Conservation (phyloP, 1,140 invertebrate species). For the Apis laboriosa region DNA sequence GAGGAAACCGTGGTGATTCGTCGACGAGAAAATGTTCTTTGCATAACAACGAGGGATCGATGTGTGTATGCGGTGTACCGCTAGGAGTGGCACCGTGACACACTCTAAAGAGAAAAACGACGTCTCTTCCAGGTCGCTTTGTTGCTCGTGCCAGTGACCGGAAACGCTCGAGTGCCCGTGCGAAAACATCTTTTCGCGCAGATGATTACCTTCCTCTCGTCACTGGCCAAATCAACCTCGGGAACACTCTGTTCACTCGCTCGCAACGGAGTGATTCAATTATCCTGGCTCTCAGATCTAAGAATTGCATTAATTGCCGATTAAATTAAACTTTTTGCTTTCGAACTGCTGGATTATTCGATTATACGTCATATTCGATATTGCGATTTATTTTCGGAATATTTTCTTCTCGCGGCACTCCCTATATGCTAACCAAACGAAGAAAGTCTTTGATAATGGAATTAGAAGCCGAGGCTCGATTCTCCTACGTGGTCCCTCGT, state of each 20-base stretch:
- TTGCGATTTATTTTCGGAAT: no score
- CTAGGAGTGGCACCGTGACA: conserved; percentile 66
- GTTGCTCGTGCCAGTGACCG: conserved; percentile 17
- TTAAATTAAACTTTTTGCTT: no score
- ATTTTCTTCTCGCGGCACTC: not conserved
- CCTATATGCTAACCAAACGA: not conserved
- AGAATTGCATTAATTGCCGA: no score
- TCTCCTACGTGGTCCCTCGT: not conserved
- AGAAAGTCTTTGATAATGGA: conserved; percentile 22
- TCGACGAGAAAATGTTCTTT: conserved; percentile 53
- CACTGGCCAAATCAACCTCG: no score
- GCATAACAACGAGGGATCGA: conserved; percentile 62
- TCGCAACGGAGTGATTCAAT: no score
- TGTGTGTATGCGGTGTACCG: conserved; percentile 48
- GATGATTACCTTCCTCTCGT: no score
- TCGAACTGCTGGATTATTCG: no score
- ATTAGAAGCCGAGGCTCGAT: conserved; percentile 12
- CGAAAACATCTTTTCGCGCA: not conserved
- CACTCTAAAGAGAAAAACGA: conserved; percentile 56
- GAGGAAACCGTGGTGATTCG: conserved; percentile 37
- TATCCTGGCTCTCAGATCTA: no score
- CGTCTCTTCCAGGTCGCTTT: conserved; percentile 25
- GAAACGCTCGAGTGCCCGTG: conserved; percentile 22
- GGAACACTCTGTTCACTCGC: no score
- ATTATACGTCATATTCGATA: no score